Conservation (phyloP, 2,797 vertebrate species). For the Hapalemur alaotrensis region DNA sequence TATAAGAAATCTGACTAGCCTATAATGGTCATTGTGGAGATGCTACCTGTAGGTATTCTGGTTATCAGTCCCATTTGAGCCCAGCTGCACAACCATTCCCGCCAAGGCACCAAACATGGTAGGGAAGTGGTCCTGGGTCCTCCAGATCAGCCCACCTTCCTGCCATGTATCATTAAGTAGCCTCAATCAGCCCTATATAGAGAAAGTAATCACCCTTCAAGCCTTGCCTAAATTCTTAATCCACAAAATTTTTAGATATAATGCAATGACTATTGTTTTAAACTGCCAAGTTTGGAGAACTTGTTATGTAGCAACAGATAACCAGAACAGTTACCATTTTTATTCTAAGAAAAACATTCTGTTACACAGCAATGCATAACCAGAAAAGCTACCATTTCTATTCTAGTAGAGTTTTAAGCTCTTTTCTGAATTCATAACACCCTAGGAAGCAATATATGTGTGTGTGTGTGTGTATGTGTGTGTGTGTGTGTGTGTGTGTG, state of each 20-base stretch:
- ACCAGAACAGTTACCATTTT: not conserved
- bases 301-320: not conserved
- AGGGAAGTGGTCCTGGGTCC: too few species aligned
- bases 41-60: not conserved
- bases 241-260: not conserved
- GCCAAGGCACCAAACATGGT: not conserved
- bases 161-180: not conserved
- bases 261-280: not conserved
- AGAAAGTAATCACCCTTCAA: not conserved
- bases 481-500: not conserved
- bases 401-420: not conserved
- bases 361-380: not conserved
- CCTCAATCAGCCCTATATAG: not conserved
- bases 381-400: not conserved
- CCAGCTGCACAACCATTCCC: not conserved
- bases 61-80: not conserved
- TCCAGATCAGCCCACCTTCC: not conserved
- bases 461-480: rapidly evolving
- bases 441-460: not conserved
- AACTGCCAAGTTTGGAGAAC: not conserved
- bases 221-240: not conserved
- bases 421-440: not conserved
- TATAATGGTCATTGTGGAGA: not conserved
- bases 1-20: not conserved
- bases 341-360: not conserved